Percentiles rank a stretch among this genome's conserved stretches.
Evolutionary conservation across 2,888 invertebrate species (phyloP).

Genomic region (Cecidostiba fungosa): DNA sequence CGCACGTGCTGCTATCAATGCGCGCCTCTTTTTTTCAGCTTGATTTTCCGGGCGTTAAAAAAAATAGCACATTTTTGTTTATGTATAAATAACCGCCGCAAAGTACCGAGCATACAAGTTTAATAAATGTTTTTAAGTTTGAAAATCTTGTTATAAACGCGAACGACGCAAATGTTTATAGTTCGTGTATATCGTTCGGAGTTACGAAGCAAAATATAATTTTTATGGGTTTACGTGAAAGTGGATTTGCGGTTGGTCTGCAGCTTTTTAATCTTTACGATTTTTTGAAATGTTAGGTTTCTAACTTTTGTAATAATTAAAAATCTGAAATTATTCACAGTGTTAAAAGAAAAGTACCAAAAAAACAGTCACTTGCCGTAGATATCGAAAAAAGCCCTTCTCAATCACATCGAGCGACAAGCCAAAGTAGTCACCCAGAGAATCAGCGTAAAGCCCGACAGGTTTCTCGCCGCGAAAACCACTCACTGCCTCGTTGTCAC

Average conservation of each 20-base stretch:
- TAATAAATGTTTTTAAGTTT: not conserved
- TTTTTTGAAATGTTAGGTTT: no score
- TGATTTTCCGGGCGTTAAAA: not conserved
- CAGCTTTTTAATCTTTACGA: no score
- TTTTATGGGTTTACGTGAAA: no score
- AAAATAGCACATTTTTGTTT: no score
- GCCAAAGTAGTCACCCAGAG: not conserved
- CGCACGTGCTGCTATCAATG: not conserved
- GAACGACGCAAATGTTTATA: not conserved
- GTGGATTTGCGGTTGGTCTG: no score
- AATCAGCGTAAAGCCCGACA: not conserved
- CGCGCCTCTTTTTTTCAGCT: not conserved
- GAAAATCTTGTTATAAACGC: not conserved
- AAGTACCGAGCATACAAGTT: not conserved
- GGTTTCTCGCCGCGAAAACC: not conserved
- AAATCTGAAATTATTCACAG: not conserved
- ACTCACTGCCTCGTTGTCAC: not conserved
- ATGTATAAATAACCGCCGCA: no score
- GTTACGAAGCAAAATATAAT: no score
- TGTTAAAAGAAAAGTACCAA: not conserved
- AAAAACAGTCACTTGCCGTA: not conserved
- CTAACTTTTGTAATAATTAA: no score
- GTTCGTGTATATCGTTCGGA: no score
- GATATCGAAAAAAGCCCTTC: not conserved
- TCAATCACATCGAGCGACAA: not conserved